These are phyloP conservation scores for Reticulitermes lucifugus DNA, from an alignment of 2,888 invertebrate species.

Conservation along the genomic window DNA sequence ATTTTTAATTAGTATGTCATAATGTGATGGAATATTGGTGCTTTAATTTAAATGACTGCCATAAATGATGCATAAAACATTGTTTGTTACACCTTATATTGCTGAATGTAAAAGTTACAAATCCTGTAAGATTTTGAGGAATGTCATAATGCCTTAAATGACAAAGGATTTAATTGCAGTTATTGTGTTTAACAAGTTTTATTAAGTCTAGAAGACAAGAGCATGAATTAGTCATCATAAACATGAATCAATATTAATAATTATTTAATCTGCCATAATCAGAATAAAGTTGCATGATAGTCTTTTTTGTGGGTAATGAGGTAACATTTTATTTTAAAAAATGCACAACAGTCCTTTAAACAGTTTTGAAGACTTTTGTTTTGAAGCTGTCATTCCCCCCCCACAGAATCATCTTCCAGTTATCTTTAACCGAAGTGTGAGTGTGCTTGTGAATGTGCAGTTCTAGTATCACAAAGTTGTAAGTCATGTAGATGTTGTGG, in stretches of 20 bases:
- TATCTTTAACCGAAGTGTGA: background rate
- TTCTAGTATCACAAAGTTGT: background rate
- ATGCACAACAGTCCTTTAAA: background rate
- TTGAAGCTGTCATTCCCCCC: background rate
- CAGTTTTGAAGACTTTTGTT: background rate
- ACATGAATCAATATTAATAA: background rate
- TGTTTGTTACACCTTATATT: background rate
- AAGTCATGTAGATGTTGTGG: background rate
- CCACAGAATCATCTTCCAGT: background rate
- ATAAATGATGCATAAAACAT: constrained; percentile 5
- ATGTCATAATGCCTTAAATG: background rate
- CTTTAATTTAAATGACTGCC: constrained; percentile 13
- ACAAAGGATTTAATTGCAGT: background rate
- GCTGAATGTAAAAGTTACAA: constrained; percentile 3
- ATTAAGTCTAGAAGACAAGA: background rate
- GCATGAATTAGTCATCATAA: background rate
- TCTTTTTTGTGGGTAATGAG: background rate
- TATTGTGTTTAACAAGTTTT: background rate
- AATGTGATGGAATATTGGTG: constrained; percentile 16
- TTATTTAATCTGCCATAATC: no score
- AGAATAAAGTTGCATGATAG: background rate
- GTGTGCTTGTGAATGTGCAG: background rate
- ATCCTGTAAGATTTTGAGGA: background rate
- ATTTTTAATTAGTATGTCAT: background rate
- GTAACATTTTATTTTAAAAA: background rate